Base-by-base conservation (phyloP, 92 coral and sea anemone genomes). In the Porites rus region DNA sequence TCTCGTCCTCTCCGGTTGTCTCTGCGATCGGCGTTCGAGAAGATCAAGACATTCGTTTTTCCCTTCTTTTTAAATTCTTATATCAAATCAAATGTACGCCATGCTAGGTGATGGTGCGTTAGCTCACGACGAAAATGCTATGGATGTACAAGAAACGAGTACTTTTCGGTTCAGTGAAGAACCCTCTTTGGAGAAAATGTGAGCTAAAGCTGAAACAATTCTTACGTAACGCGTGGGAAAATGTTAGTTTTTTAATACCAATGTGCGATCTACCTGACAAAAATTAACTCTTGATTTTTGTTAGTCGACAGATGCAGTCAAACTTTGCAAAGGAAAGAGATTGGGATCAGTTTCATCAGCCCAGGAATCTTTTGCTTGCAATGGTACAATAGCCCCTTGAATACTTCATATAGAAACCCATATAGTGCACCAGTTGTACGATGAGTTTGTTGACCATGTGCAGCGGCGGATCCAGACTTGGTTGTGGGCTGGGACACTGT, bases 331-430 rank as follows among this genome's bases (percentile, higher is more conserved):
- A 86, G 79, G 97, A 96, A 72, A 90, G 98, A 86, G 98, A 96
- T 74, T 96, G 98, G 98, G 96, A 96, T 61, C 91, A 96, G 75
- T 96, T 96, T 78, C 98, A 96, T 72, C 91, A 86, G 72, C 98
- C 98, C 60, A 90, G 98, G 75, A 96, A 96, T 69, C 92, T 96
- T 51, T 84, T 96, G 20, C 83, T 96, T 65, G 98, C 98, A 6
- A 89, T 96, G 94, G 98, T 96, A 81, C 67, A 76, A 79, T 18
- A 56, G 11, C 11, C 11, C 13, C 3, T 56, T 56, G 8, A 10
- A 56, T 56, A 10, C 13, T 10, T 56, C 5, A 38, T 38, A 38
- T 38, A 38, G 46, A 38, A 38, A 38, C 46, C 46, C 46, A 38
- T 38, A 38, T 38, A 38, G 46, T 38, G 46, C 6, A 38, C 46